A percentile compares a stretch with the other conserved stretches of the same genome.
Conservation (phyloP, 2,797 vertebrate genomes). For the Sebastes nivosus region DNA sequence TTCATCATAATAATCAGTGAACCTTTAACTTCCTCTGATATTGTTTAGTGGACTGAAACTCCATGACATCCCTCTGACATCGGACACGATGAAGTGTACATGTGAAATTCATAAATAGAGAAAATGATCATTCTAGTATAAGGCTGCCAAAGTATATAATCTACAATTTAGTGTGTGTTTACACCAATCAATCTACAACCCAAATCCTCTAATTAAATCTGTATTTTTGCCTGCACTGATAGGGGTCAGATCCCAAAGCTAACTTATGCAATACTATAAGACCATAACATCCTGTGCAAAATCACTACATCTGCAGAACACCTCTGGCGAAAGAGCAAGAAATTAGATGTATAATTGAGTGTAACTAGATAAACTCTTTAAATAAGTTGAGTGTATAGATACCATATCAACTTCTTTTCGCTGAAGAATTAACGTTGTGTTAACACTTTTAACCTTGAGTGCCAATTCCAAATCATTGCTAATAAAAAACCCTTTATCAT, state of each 20-base stretch:
- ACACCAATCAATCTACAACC: neutral
- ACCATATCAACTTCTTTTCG: neutral
- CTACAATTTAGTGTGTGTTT: neutral
- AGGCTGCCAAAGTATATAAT: conserved; percentile 7
- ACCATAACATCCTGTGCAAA: neutral
- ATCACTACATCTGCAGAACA: neutral
- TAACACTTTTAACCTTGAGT: neutral
- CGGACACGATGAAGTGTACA: neutral
- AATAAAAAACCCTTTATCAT: neutral
- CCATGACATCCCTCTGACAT: neutral
- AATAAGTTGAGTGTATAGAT: neutral
- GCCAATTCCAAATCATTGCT: neutral
- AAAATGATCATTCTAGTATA: neutral
- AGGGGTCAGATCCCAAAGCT: neutral
- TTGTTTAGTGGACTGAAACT: neutral
- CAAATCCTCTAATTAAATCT: conserved; percentile 5
- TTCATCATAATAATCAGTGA: conserved; percentile 3
- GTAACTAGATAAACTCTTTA: neutral
- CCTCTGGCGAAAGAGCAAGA: neutral
- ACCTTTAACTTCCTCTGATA: neutral
- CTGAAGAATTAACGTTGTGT: neutral
- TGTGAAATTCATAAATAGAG: neutral
- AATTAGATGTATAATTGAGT: neutral
- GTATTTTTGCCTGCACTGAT: neutral
- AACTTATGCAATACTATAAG: neutral